A percentile compares a stretch with the other conserved stretches of the same genome.
These are phyloP conservation scores for Sitta carolinensis DNA, from an alignment of 2,797 vertebrate genomes.

Conservation along the genomic window DNA sequence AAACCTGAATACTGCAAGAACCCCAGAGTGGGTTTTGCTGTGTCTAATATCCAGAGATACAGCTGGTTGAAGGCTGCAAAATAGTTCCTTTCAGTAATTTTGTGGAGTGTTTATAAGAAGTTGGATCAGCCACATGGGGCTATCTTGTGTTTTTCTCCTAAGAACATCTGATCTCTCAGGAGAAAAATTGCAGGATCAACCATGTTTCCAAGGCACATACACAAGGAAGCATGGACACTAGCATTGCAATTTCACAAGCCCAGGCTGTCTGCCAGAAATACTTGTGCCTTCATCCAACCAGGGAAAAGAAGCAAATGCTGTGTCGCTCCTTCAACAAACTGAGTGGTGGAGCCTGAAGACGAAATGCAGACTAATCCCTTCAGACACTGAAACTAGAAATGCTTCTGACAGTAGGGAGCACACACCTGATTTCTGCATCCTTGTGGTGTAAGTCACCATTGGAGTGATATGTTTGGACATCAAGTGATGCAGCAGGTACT, in stretches of 20 bases:
- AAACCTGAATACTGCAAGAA: not conserved
- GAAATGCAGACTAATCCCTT: not conserved
- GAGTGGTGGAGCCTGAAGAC: not conserved
- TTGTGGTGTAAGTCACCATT: not conserved
- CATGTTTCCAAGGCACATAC: not conserved
- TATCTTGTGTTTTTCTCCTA: not conserved
- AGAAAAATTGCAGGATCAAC: not conserved
- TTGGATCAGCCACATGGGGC: not conserved
- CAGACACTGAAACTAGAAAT: not conserved
- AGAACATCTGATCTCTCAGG: conserved; percentile 9
- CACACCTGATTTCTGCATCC: not conserved
- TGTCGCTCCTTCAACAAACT: not conserved
- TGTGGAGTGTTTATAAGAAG: not conserved
- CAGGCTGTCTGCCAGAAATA: conserved; percentile 35
- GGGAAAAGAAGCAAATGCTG: conserved; percentile 32
- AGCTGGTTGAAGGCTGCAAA: not conserved
- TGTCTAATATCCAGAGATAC: not conserved
- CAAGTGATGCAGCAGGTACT: not conserved
- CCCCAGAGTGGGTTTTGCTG: not conserved
- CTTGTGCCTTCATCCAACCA: conserved; percentile 16
- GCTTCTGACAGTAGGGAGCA: not conserved
- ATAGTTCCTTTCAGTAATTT: not conserved
- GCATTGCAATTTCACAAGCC: not conserved
- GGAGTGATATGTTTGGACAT: not conserved
- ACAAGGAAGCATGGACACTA: not conserved